These are phyloP conservation scores for Octomys mimax DNA, from an alignment of 2,797 vertebrate species.

Conservation along the genomic window DNA sequence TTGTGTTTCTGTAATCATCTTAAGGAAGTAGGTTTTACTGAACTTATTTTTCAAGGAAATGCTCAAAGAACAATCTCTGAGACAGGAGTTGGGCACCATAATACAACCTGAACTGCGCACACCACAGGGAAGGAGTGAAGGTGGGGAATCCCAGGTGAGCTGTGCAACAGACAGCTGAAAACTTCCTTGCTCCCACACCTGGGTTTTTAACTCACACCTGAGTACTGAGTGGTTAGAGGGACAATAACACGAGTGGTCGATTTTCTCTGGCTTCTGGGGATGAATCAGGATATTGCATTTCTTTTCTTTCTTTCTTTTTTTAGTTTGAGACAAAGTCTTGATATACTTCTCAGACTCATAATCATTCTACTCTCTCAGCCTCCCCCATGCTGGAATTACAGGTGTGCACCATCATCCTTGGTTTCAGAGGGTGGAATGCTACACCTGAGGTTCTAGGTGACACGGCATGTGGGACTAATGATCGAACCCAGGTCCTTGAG, in stretches of 20 bases:
- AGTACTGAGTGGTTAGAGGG: not conserved
- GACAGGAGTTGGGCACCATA: not conserved
- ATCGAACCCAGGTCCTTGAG: no score
- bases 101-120: not conserved
- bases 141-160: not conserved
- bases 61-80: not conserved
- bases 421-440: no score
- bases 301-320: no score
- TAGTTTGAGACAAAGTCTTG: no score
- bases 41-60: not conserved
- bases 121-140: not conserved
- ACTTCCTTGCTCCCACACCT: not conserved
- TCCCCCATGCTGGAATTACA: no score
- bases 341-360: no score
- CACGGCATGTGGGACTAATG: rapidly evolving
- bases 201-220: not conserved
- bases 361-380: no score
- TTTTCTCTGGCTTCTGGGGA: no score
- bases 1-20: not conserved
- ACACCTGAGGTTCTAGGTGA: no score
- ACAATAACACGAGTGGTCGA: no score
- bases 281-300: not conserved
- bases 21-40: not conserved
- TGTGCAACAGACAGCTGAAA: not conserved
- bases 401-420: no score